Percentiles rank a stretch among this genome's conserved stretches.
Conservation (phyloP, 2,888 invertebrate genomes). For the Zaprionus obscuricornis region DNA sequence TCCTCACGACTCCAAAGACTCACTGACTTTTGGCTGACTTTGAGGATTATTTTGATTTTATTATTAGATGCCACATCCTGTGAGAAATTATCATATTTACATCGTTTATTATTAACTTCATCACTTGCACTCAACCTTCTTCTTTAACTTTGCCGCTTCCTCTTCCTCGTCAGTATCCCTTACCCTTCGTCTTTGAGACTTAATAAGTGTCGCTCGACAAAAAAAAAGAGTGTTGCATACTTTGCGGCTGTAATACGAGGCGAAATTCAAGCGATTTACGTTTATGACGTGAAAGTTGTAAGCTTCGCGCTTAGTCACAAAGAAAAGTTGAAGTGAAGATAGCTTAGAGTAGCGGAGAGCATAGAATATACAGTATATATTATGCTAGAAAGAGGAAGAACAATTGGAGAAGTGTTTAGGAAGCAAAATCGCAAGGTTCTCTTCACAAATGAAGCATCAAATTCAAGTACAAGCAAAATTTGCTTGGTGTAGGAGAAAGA, state of each 20-base stretch:
- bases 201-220: conserved; percentile 63
- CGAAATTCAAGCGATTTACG: conserved; percentile 54
- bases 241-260: conserved; percentile 45
- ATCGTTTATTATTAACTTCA: conserved; percentile 84
- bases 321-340: too few species aligned
- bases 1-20: not conserved
- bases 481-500: too few species aligned
- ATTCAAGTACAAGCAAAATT: too few species aligned
- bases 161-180: not conserved
- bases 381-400: too few species aligned
- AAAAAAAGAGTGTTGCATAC: conserved; percentile 68
- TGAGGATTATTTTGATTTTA: conserved; percentile 83
- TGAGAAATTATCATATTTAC: conserved; percentile 84
- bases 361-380: too few species aligned
- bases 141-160: not conserved
- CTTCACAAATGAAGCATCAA: too few species aligned
- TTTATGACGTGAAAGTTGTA: conserved; percentile 55
- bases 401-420: too few species aligned
- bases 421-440: too few species aligned
- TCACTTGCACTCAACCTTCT: conserved; percentile 75
- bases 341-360: too few species aligned
- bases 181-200: conserved; percentile 10
- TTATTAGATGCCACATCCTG: conserved; percentile 84
- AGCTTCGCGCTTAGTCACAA: conserved; percentile 8
- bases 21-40: conserved; percentile 44